Evolutionary conservation across 1,140 invertebrate genomes (phyloP), one percentile per base, ranked within the genome.

Genomic region (Acromyrmex charruanus): DNA sequence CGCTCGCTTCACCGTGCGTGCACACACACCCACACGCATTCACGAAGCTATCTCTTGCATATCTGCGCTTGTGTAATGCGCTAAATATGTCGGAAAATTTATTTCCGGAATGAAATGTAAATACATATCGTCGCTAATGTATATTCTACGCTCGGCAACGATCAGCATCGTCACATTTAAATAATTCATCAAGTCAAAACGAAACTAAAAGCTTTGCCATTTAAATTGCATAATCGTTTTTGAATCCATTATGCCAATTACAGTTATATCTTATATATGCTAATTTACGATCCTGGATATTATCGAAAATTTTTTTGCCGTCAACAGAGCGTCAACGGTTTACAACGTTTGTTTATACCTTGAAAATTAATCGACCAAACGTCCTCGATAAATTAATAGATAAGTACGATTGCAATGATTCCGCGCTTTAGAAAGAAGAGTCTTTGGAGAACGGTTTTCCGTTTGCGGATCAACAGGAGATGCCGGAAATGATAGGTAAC

Each of bases 401-500:
- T 65, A 80, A 35, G 44, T 69, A 5, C n/a, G 21, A 18, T 31
- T 31, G 77, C 61, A 49, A 44, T 1, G 16, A 44, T 16, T 31
- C 28, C 44, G 25, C 61, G 39, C 39, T 55, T 16, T 31, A 3
- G 31, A 25, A 25, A 55, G 12, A 81, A 39, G 53, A 55, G 18
- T 44, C 31, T 28, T 9, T 25, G 25, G 12, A 66, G 51, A 25
- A 77, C 65, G 21, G 4, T 71, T 81, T 25, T 71, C 35, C 65
- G 25, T n/a, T 25, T 21, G 66, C 21, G 21, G 66, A 81, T 81
- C 55, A 71, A 71, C 79, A 59, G 35, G 21, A 71, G 79, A 81
- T 71, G 49, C 86, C 79, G 79, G 79, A 81, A 81, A 71, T 81
- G 66, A 79, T 89, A 61, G 87, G 80, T 90, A 85, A 79, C 82